A percentile compares a stretch with the other conserved stretches of the same genome.
Conservation (phyloP, 1,140 invertebrate genomes). For the Drosophila subpulchrella region DNA sequence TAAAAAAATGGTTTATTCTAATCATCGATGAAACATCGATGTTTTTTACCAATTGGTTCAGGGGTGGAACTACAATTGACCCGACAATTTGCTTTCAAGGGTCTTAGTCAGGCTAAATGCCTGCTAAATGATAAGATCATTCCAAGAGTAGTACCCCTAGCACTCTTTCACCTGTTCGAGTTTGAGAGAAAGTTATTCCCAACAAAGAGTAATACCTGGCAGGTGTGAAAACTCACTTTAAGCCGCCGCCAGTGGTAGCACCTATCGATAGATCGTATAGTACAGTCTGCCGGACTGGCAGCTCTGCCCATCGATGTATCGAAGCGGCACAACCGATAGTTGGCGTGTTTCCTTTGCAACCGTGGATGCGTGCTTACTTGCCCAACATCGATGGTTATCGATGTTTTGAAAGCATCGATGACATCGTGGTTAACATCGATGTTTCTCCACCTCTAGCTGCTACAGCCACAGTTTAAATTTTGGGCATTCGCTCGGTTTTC, state of each 20-base stretch:
- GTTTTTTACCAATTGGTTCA: too few relatives aligned
- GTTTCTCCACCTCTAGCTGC: constrained; percentile 10
- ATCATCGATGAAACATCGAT: too few relatives aligned
- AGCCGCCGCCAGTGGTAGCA: too few relatives aligned
- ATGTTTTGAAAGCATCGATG: too few relatives aligned
- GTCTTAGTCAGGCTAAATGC: not conserved
- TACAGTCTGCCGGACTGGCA: not conserved
- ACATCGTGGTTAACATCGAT: too few relatives aligned
- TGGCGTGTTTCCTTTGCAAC: constrained; percentile 48
- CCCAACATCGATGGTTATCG: too few relatives aligned
- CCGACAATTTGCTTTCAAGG: not conserved
- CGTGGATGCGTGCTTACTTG: constrained; percentile 16
- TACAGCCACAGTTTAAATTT: constrained; percentile 78
- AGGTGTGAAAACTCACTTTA: not conserved
- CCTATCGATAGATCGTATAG: not conserved
- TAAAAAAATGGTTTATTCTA: too few relatives aligned
- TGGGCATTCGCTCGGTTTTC: constrained; percentile 38
- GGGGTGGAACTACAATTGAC: too few relatives aligned
- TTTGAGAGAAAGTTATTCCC: not conserved
- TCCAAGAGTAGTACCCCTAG: too few relatives aligned
- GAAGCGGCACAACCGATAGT: constrained; percentile 43
- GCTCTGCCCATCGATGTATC: constrained; percentile 8
- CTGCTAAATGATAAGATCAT: too few relatives aligned
- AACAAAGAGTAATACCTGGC: too few relatives aligned
- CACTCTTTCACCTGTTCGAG: too few relatives aligned